Conservation (phyloP, 1,140 invertebrate genomes). For the Saccostrea cuccullata region DNA sequence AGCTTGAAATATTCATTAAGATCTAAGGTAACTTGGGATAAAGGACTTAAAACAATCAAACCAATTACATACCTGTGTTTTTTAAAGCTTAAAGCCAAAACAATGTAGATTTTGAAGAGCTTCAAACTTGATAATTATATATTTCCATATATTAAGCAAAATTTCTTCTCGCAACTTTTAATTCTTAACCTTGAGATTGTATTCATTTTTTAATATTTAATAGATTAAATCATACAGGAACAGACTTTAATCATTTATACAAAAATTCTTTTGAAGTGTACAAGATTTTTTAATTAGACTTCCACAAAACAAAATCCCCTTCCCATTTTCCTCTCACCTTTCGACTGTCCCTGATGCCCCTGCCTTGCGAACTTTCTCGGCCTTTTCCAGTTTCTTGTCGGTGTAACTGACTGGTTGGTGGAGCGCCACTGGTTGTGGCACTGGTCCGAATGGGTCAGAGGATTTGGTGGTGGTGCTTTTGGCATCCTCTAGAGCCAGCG, state of each 20-base stretch:
- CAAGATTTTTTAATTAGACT: too few relatives aligned
- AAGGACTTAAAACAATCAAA: neutral
- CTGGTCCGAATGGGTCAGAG: conserved; percentile 61
- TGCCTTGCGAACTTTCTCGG: conserved; percentile 69
- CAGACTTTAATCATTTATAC: too few relatives aligned
- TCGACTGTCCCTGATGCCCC: conserved; percentile 67
- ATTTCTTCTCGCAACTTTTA: too few relatives aligned
- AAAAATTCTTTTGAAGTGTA: too few relatives aligned
- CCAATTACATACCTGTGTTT: neutral
- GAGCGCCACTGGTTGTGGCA: conserved; percentile 67
- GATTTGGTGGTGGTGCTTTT: conserved; percentile 54
- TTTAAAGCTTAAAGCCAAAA: conserved; percentile 14
- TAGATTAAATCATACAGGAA: too few relatives aligned
- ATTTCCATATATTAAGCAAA: too few relatives aligned
- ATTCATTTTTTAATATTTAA: too few relatives aligned
- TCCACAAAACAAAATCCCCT: too few relatives aligned
- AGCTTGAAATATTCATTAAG: too few relatives aligned
- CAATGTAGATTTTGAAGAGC: neutral
- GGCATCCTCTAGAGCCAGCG: conserved; percentile 50
- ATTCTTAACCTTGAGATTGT: too few relatives aligned
- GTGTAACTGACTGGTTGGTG: conserved; percentile 71
- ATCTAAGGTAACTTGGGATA: too few relatives aligned
- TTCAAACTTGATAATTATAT: too few relatives aligned
- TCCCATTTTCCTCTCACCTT: conserved; percentile 49
- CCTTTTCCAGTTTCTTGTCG: conserved; percentile 67